Evolutionary conservation across 23 tunicate genomes (phyloP).

Genomic region (Corella eumyota): DNA sequence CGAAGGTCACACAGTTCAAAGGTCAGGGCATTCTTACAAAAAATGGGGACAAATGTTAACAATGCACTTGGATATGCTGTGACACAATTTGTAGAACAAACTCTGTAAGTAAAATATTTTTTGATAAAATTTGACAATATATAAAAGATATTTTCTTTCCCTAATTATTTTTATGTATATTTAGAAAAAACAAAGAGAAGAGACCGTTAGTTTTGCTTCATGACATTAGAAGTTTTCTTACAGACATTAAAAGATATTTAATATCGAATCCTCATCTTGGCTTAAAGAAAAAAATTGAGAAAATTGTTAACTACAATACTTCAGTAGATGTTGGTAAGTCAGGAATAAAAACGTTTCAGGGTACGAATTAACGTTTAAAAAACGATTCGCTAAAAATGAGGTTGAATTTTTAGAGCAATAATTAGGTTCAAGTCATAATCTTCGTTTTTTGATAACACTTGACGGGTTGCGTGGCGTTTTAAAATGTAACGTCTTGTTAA

Average conservation of each 20-base stretch:
- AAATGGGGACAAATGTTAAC: slow-evolving; percentile 63
- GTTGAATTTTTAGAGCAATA: no score
- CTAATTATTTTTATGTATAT: no score
- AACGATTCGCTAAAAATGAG: no score
- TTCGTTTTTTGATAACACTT: no score
- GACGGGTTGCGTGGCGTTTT: no score
- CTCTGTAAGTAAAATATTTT: slow-evolving; percentile 33
- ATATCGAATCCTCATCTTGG: slow-evolving; percentile 76
- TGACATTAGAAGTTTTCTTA: slow-evolving; percentile 82
- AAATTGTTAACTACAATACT: slow-evolving; percentile 30
- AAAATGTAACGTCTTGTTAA: no score
- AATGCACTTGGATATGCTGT: slow-evolving; percentile 94
- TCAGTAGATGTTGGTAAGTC: slow-evolving; percentile 56
- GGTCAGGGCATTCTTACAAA: slow-evolving; percentile 64
- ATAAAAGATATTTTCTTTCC: neutral
- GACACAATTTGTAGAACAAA: slow-evolving; percentile 65
- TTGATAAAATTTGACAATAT: no score
- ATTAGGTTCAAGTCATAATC: no score
- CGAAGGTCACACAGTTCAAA: slow-evolving; percentile 68
- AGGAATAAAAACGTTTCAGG: no score
- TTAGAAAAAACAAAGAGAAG: slow-evolving; percentile 53
- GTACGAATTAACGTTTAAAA: no score
- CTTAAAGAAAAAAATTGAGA: slow-evolving; percentile 58
- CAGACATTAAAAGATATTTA: slow-evolving; percentile 74
- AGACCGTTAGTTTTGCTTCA: slow-evolving; percentile 72